Base-by-base conservation (phyloP, 2,797 vertebrate species). In the Leptatherina wallacei region DNA sequence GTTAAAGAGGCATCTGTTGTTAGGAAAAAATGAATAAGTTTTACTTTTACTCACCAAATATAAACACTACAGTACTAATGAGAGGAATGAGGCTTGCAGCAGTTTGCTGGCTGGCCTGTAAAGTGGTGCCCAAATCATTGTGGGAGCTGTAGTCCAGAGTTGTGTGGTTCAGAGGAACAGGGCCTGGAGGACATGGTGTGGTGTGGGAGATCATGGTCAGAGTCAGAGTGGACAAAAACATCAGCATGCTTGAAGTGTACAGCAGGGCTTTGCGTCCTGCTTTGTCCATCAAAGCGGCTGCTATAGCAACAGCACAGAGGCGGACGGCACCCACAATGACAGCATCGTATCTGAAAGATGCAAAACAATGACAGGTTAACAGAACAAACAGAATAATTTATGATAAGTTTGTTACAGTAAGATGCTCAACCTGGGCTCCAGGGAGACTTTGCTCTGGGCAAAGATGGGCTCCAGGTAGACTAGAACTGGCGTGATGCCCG, bases 11-110 rank as follows among this genome's bases (percentile, higher is more conserved):
- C 16, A 9, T 27, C 24, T 18, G 1, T 2, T 18, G 58, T 36
- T 2, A 67, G 14, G 5, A 3, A 5, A 30, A 10, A 47, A 62
- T 30, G 0, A 61, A 10, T 4, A 4, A 2, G 14, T 16, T 2
- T 16, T 2, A 3, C 11, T 56, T 58, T 29, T 0, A 60, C 87
- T 69, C 89, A 99, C 98, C 97, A 88, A 97, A 96, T 85, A 99
- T 97, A 87, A 97, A 97, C 73, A 97, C 74, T 92, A 98, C 95
- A 60, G 94, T 93, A 77, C 96, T 95, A 78, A 99, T 90, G 65
- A 99, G 92, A 0, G 97, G 97, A 30, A 98, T 89, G 66, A 96
- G 68, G 27, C 92, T 93, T 7, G 73, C 27, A 11, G 63, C 35
- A 6, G 22, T 60, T 22, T 60, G 78, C 10, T 59, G 40, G 77